These are phyloP conservation scores for Tipula unca DNA, from an alignment of 2,888 invertebrate genomes.

Conservation along the genomic window DNA sequence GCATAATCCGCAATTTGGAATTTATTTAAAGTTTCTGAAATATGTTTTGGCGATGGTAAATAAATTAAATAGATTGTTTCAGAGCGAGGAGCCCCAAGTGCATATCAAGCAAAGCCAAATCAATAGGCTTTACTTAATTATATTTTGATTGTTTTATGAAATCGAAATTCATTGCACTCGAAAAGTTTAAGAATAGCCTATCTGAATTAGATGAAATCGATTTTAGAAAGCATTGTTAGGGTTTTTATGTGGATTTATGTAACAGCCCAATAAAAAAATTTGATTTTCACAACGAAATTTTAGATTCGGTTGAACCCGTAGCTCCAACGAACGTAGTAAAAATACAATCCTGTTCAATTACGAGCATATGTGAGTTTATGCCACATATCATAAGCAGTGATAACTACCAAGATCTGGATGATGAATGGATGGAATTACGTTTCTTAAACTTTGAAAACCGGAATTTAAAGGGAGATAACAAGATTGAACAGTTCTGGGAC, in stretches of 20 bases:
- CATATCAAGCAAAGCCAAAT: not conserved
- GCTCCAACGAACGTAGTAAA: not conserved
- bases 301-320: not conserved
- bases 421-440: not conserved
- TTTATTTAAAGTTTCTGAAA: constrained; percentile 24
- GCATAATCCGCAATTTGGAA: constrained; percentile 22
- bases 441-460: not conserved
- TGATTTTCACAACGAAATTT: constrained; percentile 14
- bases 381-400: not conserved
- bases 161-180: not conserved
- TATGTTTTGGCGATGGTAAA: constrained; percentile 21
- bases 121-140: not conserved
- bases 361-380: not conserved
- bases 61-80: constrained; percentile 22
- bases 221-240: constrained; percentile 21
- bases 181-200: constrained; percentile 19
- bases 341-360: not conserved
- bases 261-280: constrained; percentile 9
- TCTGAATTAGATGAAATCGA: constrained; percentile 18
- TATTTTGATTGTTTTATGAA: not conserved
- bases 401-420: not conserved
- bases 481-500: not conserved
- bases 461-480: not conserved
- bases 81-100: constrained; percentile 23
- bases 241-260: constrained; percentile 23